phyloP scores from a whole-genome alignment of 2,113 vertebrate species.

The Hippopotamus amphibius region DNA sequence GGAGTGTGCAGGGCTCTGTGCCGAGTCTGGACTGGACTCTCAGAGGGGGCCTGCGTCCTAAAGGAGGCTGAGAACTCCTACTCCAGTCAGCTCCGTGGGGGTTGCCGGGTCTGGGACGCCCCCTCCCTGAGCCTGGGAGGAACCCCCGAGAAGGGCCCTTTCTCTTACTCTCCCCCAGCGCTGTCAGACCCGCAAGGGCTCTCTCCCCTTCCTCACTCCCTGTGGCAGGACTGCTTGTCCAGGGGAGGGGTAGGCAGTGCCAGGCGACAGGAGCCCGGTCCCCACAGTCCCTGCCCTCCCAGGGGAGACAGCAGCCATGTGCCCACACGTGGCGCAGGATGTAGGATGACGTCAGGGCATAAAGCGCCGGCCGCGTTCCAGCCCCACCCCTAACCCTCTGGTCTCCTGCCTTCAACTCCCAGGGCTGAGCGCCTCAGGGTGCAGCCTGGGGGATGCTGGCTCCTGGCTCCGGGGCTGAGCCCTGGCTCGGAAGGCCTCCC shows the following conservation, averaged over 20 bases:
- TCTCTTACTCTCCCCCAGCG: background rate
- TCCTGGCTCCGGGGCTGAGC: background rate
- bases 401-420: background rate
- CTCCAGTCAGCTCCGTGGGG: background rate
- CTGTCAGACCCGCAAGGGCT: background rate
- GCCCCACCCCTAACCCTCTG: background rate
- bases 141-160: background rate
- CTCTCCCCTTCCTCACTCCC: background rate
- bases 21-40: accelerated
- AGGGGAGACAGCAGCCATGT: background rate
- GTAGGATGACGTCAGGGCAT: accelerated
- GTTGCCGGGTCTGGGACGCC: accelerated
- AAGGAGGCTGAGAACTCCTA: background rate
- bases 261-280: background rate
- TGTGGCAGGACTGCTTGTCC: too few species aligned
- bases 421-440: background rate
- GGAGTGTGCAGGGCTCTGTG: background rate
- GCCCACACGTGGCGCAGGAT: accelerated
- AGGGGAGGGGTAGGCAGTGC: background rate
- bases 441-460: too few species aligned
- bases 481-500: background rate
- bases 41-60: background rate
- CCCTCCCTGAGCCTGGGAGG: background rate
- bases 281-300: background rate
- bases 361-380: background rate